These are phyloP conservation scores for Lordiphosa mommai DNA, from an alignment of 1,140 invertebrate species.

Conservation along the genomic window DNA sequence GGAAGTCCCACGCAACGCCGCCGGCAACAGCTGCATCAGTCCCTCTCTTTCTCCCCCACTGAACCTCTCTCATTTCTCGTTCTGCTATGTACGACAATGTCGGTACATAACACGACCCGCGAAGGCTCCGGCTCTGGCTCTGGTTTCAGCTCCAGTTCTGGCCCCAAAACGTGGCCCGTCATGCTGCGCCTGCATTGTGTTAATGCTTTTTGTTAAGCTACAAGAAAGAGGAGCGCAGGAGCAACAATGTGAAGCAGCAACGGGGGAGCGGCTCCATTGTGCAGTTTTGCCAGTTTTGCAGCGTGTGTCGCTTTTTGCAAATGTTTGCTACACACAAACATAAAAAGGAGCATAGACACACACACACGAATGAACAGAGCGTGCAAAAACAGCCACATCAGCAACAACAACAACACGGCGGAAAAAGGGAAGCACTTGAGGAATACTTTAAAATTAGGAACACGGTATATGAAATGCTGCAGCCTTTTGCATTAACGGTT, in stretches of 20 bases:
- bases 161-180: slow-evolving; percentile 55
- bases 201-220: slow-evolving; percentile 76
- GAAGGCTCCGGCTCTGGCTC: slow-evolving; percentile 14
- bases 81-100: slow-evolving; percentile 70
- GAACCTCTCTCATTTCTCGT: slow-evolving; percentile 22
- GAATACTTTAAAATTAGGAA: slow-evolving; percentile 67
- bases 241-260: slow-evolving; percentile 19
- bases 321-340: slow-evolving; percentile 64
- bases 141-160: slow-evolving; percentile 18
- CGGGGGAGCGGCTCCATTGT: slow-evolving; percentile 46
- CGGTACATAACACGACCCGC: slow-evolving; percentile 69
- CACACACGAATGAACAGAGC: slow-evolving; percentile 8
- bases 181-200: slow-evolving; percentile 75
- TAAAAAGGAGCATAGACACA: slow-evolving; percentile 1
- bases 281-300: slow-evolving; percentile 72
- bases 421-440: slow-evolving; percentile 35
- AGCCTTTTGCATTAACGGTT: slow-evolving; percentile 49
- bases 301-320: slow-evolving; percentile 75
- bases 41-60: background rate
- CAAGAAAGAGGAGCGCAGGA: slow-evolving; percentile 33
- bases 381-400: slow-evolving; percentile 38
- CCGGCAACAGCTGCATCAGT: slow-evolving; percentile 66
- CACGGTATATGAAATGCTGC: slow-evolving; percentile 57
- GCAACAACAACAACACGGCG: slow-evolving; percentile 12
- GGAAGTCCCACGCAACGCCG: slow-evolving; percentile 72